Evolutionary conservation across 2,888 invertebrate species (phyloP).

Genomic region (Sesia bembeciformis): DNA sequence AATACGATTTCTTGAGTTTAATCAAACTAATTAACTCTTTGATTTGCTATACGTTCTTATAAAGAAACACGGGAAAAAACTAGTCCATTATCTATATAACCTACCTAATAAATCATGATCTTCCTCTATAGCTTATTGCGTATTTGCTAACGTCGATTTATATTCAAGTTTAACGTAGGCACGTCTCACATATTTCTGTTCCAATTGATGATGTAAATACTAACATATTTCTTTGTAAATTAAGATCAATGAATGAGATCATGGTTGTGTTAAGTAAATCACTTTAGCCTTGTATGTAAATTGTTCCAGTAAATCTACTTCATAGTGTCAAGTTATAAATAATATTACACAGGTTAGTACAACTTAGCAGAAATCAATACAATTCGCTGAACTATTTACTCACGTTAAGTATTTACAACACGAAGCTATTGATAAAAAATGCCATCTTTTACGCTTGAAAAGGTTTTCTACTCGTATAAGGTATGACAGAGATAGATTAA

Average conservation of each 20-base stretch:
- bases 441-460: too few relatives aligned
- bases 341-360: not conserved
- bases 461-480: too few relatives aligned
- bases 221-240: slow-evolving; percentile 1
- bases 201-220: not conserved
- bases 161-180: not conserved
- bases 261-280: slow-evolving; percentile 35
- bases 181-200: not conserved
- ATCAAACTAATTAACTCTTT: not conserved
- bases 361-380: not conserved
- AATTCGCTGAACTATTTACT: not conserved
- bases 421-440: not conserved
- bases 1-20: too few relatives aligned
- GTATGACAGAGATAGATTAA: too few relatives aligned
- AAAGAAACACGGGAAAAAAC: not conserved
- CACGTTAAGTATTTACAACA: not conserved
- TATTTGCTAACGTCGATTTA: not conserved
- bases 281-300: slow-evolving; percentile 45
- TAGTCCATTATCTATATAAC: not conserved
- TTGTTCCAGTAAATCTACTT: slow-evolving; percentile 39
- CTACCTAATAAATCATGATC: not conserved
- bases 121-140: not conserved
- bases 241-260: slow-evolving; percentile 36
- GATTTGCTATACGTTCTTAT: not conserved
- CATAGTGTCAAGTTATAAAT: not conserved